These are phyloP conservation scores for Enteromius fasciolatus DNA, from an alignment of 2,797 vertebrate species.

Conservation along the genomic window DNA sequence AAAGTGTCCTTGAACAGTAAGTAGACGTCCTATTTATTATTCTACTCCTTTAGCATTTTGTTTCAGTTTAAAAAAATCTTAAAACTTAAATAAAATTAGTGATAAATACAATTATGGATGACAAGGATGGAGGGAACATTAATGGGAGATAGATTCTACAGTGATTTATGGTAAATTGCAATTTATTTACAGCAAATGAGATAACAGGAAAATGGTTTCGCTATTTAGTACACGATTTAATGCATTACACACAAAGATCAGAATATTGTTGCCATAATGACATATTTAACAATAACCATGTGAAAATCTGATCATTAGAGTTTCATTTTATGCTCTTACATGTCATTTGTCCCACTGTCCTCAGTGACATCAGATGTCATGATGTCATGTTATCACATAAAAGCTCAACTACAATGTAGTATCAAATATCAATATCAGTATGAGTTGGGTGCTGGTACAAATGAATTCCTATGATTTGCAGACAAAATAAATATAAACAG, in stretches of 20 bases:
- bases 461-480: neutral
- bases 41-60: neutral
- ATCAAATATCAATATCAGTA: neutral
- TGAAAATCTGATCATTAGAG: neutral
- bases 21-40: neutral
- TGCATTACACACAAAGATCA: neutral
- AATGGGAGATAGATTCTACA: neutral
- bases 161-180: neutral
- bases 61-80: neutral
- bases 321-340: neutral
- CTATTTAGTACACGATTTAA: neutral
- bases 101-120: neutral
- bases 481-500: slow-evolving; percentile 22
- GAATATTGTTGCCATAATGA: neutral
- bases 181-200: neutral
- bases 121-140: neutral
- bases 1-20: neutral
- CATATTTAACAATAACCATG: neutral
- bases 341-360: neutral
- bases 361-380: neutral
- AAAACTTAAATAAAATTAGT: neutral
- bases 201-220: neutral
- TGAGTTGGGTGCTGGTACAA: neutral
- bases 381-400: neutral
- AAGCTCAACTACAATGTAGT: neutral